Conservation (phyloP, 2,888 invertebrate species). For the Melikaiella ostensackeni region DNA sequence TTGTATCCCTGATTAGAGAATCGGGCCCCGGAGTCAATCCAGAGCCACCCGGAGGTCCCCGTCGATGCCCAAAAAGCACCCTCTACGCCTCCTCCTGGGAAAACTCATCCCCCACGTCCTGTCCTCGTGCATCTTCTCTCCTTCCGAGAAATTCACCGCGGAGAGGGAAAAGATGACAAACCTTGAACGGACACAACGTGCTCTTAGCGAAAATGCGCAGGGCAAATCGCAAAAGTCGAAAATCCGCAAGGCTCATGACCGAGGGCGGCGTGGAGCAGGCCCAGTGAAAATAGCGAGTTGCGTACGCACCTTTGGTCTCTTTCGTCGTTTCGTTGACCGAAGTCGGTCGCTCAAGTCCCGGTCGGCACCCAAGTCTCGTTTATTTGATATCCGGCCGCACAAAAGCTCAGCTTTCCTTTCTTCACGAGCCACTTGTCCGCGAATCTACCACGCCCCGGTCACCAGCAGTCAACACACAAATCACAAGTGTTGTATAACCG, state of each 20-base stretch:
- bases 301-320: slow-evolving; percentile 89
- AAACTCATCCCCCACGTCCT: slow-evolving; percentile 40
- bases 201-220: slow-evolving; percentile 69
- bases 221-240: slow-evolving; percentile 66
- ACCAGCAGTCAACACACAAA: neutral
- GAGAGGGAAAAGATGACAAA: slow-evolving; percentile 58
- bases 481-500: slow-evolving; percentile 8
- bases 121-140: slow-evolving; percentile 65
- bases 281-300: slow-evolving; percentile 92
- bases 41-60: neutral
- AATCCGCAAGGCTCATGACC: slow-evolving; percentile 67
- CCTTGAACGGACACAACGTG: slow-evolving; percentile 26
- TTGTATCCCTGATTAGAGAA: neutral
- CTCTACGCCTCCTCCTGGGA: neutral
- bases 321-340: slow-evolving; percentile 50
- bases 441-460: slow-evolving; percentile 39
- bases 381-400: neutral
- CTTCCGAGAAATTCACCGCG: slow-evolving; percentile 65
- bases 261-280: slow-evolving; percentile 85
- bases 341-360: slow-evolving; percentile 27
- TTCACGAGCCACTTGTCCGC: neutral
- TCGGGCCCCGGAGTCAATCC: neutral
- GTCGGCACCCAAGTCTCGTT: slow-evolving; percentile 21
- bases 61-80: neutral
- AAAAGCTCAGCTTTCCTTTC: neutral